Base-by-base conservation (phyloP, 1,140 invertebrate species). In the Panulirus ornatus region DNA sequence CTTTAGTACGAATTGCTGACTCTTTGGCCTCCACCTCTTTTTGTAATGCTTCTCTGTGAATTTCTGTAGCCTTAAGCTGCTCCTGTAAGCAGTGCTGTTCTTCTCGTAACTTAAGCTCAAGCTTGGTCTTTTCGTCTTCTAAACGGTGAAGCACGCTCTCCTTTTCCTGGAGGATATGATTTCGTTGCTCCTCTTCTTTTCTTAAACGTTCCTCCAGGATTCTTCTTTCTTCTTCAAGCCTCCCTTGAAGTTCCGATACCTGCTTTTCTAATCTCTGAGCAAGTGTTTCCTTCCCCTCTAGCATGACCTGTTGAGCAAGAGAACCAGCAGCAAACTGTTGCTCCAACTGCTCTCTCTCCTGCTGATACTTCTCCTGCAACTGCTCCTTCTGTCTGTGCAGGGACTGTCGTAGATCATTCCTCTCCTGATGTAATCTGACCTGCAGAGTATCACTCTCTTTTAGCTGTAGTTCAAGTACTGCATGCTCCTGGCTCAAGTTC, bases 121-220 rank as follows among this genome's bases (percentile, higher is more conserved):
- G 70, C n/a, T 40, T 75, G 70, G 83, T 70, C n/a, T 85, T 85
- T 42, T 85, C 83, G 42, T 85, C 70, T 19, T 70, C 66, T 36
- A 85, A 51, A 0, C 5, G 83, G 34, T 30, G 83, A 6, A 85
- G 30, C 27, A 73, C 66, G 34, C 51, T 85, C 42, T 85, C 83
- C 83, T 81, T 81, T 58, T 81, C 78, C 19, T 81, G 78, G 36
- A 81, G 78, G 36, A 58, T 58, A 1, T n/a, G 47, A 36, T 81
- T 81, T 38, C 78, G 54, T 1, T 81, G 47, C 14, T 81, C 78
- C 51, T 81, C 78, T 58, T 81, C 47, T 27, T 36, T 58, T n/a
- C 58, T 27, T 66, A 58, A 30, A 1, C 51, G 47, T 2, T 58
- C 78, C 30, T 81, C 78, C 42, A 81, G 36, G 0, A 27, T 58